A percentile compares a stretch with the other conserved stretches of the same genome.
Conservation (phyloP, 2,888 invertebrate genomes). For the Melikaiella ostensackeni region DNA sequence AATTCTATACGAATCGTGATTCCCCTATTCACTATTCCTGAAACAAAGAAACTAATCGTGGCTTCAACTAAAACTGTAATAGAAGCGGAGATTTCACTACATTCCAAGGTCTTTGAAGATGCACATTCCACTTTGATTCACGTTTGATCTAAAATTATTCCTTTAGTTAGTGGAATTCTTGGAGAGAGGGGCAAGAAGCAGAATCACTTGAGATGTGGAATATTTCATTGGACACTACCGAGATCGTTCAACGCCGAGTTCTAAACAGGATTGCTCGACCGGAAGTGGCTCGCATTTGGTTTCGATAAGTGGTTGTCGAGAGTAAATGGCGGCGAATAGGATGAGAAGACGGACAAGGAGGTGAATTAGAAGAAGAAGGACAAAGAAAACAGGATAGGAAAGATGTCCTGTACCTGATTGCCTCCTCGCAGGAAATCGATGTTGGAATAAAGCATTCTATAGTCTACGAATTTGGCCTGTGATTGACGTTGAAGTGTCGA, state of each 20-base stretch:
- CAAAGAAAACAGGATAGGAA: constrained; percentile 38
- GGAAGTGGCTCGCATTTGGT: constrained; percentile 66
- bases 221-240: not conserved
- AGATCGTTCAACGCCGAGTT: not conserved
- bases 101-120: not conserved
- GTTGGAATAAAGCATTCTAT: constrained; percentile 61
- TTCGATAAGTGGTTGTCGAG: constrained; percentile 66
- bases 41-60: not conserved
- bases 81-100: not conserved
- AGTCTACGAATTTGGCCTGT: constrained; percentile 49
- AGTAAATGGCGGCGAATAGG: constrained; percentile 58
- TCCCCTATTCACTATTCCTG: not conserved
- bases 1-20: not conserved
- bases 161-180: not conserved
- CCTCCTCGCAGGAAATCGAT: constrained; percentile 65
- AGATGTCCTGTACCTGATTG: constrained; percentile 62
- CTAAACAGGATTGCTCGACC: constrained; percentile 50
- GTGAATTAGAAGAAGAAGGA: constrained; percentile 26
- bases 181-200: not conserved
- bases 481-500: constrained; percentile 40
- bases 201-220: constrained; percentile 6
- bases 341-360: constrained; percentile 44
- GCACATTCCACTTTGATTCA: constrained; percentile 6
- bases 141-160: constrained; percentile 5
- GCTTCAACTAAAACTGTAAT: not conserved